A percentile compares a stretch with the other conserved stretches of the same genome.
Evolutionary conservation across 2,797 vertebrate genomes (phyloP).

Genomic region (Aselliscus stoliczkanus): DNA sequence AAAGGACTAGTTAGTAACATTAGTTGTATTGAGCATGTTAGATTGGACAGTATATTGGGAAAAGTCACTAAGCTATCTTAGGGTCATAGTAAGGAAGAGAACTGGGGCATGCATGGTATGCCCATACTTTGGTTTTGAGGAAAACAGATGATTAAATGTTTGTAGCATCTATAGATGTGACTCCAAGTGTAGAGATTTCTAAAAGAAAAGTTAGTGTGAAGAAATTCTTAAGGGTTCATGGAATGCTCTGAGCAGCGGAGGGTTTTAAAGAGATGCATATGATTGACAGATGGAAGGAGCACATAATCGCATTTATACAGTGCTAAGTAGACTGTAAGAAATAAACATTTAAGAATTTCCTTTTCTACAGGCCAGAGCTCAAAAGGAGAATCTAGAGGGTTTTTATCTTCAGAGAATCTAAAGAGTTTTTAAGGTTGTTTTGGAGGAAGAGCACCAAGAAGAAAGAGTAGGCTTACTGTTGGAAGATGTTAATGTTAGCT

Average conservation of each 20-base stretch:
- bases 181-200: background rate
- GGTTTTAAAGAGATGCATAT: background rate
- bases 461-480: background rate
- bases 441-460: background rate
- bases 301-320: background rate
- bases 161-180: background rate
- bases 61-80: background rate
- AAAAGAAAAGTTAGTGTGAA: background rate
- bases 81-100: background rate
- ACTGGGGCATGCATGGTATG: background rate
- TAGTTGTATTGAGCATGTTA: background rate
- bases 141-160: background rate
- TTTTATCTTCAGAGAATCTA: background rate
- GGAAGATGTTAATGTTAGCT: background rate
- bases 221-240: background rate
- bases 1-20: background rate
- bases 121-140: background rate
- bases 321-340: background rate
- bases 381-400: background rate
- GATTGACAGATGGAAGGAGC: background rate
- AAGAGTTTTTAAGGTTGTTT: background rate
- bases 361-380: background rate
- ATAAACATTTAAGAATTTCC: conserved; percentile 18
- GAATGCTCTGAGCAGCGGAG: background rate
- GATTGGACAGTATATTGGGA: background rate